Percentiles rank a stretch among this genome's conserved stretches.
Evolutionary conservation across 2,888 invertebrate species (phyloP).

Genomic region (Heteromyza rotundicornis): DNA sequence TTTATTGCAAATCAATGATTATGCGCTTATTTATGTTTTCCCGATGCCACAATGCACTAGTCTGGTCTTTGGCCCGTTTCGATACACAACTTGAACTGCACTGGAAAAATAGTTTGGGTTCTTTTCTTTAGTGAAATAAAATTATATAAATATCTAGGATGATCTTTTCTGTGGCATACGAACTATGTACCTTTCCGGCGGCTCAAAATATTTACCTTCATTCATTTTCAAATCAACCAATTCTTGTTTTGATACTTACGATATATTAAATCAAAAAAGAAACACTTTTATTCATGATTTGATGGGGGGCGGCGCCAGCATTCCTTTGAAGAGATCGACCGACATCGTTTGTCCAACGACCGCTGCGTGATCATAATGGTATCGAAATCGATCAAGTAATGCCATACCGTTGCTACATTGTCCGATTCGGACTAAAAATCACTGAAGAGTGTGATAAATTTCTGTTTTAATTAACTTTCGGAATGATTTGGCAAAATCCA

Average conservation of each 20-base stretch:
- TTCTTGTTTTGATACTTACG: neutral
- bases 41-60: too few relatives aligned
- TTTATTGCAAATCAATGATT: too few relatives aligned
- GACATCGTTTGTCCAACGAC: neutral
- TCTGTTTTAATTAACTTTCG: conserved; percentile 55
- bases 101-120: too few relatives aligned
- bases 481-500: conserved; percentile 44
- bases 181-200: too few relatives aligned
- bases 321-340: neutral
- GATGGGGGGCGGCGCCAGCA: neutral
- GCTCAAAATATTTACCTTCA: neutral
- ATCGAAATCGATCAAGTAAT: conserved; percentile 1
- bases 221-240: neutral
- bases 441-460: conserved; percentile 57
- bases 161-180: too few relatives aligned
- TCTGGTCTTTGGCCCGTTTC: too few relatives aligned
- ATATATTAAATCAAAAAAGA: too few relatives aligned
- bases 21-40: too few relatives aligned
- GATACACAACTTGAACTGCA: too few relatives aligned
- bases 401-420: neutral
- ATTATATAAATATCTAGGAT: too few relatives aligned
- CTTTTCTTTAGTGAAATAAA: too few relatives aligned
- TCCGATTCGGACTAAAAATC: conserved; percentile 20
- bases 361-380: neutral
- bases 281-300: neutral